These are phyloP conservation scores for Otis tarda DNA, from an alignment of 2,113 vertebrate genomes.

Conservation along the genomic window DNA sequence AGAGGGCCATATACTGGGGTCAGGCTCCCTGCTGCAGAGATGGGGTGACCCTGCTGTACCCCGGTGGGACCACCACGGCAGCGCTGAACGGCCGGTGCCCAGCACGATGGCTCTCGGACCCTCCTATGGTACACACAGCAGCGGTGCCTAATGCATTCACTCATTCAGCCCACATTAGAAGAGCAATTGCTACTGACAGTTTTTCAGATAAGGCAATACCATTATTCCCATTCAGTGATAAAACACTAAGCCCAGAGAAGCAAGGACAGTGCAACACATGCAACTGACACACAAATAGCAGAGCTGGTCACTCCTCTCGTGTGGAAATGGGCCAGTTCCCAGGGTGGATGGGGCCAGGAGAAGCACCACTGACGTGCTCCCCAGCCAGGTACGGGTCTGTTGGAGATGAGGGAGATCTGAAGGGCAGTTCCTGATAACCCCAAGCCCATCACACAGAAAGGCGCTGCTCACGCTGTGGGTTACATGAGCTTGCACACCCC, in stretches of 20 bases:
- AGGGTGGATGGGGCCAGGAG: neutral
- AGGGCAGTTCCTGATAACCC: neutral
- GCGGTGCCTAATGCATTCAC: too few relatives aligned
- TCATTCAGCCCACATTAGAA: neutral
- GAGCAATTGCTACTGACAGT: neutral
- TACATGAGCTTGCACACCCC: neutral
- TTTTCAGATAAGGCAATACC: neutral
- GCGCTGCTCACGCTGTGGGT: neutral
- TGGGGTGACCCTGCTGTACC: neutral
- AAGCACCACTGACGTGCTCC: neutral
- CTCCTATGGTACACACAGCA: fast-evolving
- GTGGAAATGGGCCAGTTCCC: neutral
- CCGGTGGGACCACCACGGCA: neutral
- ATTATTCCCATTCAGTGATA: neutral
- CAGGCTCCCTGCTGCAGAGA: neutral
- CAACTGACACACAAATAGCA: neutral
- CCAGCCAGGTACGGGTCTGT: neutral
- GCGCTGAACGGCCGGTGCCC: neutral
- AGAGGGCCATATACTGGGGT: neutral
- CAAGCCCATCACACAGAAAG: neutral
- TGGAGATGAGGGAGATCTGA: neutral
- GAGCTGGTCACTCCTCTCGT: neutral
- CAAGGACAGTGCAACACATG: neutral
- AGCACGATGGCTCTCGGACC: neutral
- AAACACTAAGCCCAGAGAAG: neutral